phyloP scores from a whole-genome alignment of 2,113 vertebrate species.

The Zonotrichia leucophrys region DNA sequence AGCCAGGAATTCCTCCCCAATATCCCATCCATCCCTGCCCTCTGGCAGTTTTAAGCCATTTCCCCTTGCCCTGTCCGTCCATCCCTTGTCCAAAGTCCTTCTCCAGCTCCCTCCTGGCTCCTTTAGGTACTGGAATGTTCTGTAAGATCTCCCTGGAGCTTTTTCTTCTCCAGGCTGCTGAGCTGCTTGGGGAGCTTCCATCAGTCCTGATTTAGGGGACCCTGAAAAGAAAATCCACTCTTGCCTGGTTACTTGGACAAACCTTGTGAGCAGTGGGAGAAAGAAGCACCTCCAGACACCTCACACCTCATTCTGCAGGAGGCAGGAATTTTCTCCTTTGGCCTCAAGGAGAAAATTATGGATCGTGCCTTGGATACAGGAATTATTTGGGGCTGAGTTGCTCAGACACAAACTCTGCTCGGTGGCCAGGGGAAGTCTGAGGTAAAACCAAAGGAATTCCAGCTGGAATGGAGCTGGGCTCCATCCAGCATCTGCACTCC shows the following conservation, averaged over 20 bases:
- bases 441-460: not conserved
- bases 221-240: not conserved
- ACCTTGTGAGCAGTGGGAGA: not conserved
- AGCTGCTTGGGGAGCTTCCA: not conserved
- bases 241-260: not conserved
- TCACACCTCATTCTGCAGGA: not conserved
- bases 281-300: not conserved
- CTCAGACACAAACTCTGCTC: not conserved
- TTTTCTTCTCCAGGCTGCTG: not conserved
- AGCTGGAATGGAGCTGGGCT: not conserved
- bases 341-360: not conserved
- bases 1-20: not conserved
- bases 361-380: not conserved
- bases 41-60: not conserved
- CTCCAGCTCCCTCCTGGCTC: not conserved
- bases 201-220: not conserved
- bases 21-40: not conserved
- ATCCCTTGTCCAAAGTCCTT: not conserved
- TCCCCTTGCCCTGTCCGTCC: not conserved
- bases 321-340: no score
- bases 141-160: not conserved
- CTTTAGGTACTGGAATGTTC: not conserved
- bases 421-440: not conserved
- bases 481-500: rapidly evolving
- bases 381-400: not conserved